Conservation (phyloP, 1,140 invertebrate species). For the Scaptomyza montana region DNA sequence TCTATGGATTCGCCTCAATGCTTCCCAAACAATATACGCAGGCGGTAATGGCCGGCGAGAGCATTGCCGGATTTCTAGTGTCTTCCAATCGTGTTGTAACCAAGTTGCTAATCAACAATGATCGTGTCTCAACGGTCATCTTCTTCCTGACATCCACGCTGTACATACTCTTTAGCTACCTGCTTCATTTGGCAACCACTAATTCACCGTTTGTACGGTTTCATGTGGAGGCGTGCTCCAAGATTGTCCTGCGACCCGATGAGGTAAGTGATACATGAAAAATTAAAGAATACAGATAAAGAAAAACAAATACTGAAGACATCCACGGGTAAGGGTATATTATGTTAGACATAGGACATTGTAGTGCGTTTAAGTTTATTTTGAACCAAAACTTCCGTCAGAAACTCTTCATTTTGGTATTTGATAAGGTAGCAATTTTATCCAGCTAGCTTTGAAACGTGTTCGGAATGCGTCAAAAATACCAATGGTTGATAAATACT, state of each 20-base stretch:
- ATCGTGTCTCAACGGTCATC: conserved; percentile 91
- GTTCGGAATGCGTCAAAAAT: too few relatives aligned
- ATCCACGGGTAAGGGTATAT: too few relatives aligned
- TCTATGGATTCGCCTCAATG: conserved; percentile 97
- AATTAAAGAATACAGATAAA: too few relatives aligned
- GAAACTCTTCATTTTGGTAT: too few relatives aligned
- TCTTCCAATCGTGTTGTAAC: conserved; percentile 93
- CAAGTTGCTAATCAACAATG: conserved; percentile 89
- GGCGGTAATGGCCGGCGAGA: conserved; percentile 97
- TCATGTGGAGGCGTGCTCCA: conserved; percentile 90
- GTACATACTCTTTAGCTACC: conserved; percentile 89
- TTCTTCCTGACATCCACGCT: conserved; percentile 92
- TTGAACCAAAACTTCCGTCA: too few relatives aligned
- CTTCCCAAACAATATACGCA: conserved; percentile 94
- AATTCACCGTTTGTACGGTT: conserved; percentile 92
- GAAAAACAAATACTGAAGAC: too few relatives aligned
- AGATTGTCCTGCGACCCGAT: conserved; percentile 91
- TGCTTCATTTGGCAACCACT: conserved; percentile 90
- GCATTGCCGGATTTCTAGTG: conserved; percentile 94
- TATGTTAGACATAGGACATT: too few relatives aligned
- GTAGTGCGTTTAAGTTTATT: too few relatives aligned
- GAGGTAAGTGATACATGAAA: conserved; percentile 85
- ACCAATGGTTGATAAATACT: too few relatives aligned
- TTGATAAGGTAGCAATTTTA: too few relatives aligned
- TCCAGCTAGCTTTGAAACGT: too few relatives aligned